Evolutionary conservation across 2,797 vertebrate genomes (phyloP).

Genomic region (Eidolon dupreanum): DNA sequence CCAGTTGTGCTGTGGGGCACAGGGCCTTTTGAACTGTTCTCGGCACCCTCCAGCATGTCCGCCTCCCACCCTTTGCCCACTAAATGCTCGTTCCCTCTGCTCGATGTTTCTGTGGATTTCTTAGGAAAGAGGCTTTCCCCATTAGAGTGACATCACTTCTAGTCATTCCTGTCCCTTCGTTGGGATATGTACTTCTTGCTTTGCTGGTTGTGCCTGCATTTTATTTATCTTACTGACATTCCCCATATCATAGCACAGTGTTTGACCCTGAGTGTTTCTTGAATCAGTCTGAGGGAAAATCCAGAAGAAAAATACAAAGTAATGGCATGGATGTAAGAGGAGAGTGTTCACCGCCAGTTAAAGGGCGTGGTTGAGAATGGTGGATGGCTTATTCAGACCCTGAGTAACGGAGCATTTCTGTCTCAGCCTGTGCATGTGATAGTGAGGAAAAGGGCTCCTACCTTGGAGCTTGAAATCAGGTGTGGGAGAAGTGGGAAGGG

Average conservation of each 20-base stretch:
- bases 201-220: background rate
- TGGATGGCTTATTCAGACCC: background rate
- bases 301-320: background rate
- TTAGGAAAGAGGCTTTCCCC: background rate
- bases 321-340: background rate
- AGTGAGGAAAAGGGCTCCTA: background rate
- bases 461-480: background rate
- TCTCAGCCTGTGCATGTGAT: background rate
- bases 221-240: background rate
- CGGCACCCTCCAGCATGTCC: rapidly evolving
- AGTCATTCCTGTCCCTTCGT: background rate
- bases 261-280: background rate
- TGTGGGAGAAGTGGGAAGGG: background rate
- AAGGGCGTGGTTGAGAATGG: background rate
- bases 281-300: background rate
- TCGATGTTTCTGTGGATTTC: background rate
- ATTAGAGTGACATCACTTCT: background rate
- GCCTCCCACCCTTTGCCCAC: background rate
- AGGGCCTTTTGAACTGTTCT: background rate
- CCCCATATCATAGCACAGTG: background rate
- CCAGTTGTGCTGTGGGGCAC: background rate
- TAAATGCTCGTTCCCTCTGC: background rate
- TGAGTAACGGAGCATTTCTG: background rate
- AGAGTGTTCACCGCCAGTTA: background rate
- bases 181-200: background rate